These are phyloP conservation scores for Tenodera sinensis DNA, from an alignment of 2,888 invertebrate species.

Conservation along the genomic window DNA sequence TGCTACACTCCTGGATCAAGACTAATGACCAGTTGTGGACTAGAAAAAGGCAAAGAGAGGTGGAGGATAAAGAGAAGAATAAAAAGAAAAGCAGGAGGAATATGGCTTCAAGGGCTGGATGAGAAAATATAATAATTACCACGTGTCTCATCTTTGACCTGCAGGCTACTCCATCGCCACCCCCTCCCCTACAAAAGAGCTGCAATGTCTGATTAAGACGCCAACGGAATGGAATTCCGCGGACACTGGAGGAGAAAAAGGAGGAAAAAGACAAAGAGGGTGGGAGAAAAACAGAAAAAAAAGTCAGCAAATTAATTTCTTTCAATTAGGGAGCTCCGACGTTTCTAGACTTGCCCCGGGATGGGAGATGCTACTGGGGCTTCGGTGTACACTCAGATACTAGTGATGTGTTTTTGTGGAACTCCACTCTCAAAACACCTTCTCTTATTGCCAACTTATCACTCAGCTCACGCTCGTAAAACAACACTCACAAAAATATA, in stretches of 20 bases:
- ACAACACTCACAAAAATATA: too few species aligned
- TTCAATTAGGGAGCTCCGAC: conserved; percentile 28
- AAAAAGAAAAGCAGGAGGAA: neutral
- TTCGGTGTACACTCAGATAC: neutral
- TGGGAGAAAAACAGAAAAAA: neutral
- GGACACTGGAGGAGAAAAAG: neutral
- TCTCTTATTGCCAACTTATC: neutral
- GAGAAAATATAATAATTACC: conserved; percentile 31
- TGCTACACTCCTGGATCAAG: neutral
- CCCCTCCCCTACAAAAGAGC: neutral
- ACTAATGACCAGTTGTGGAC: conserved; percentile 1
- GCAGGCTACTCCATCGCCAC: conserved; percentile 10
- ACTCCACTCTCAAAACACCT: neutral
- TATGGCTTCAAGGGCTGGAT: neutral
- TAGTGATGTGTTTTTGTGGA: neutral
- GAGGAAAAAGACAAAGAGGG: neutral
- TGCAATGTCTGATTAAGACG: conserved; percentile 26
- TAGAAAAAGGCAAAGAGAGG: neutral
- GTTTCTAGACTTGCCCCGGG: neutral
- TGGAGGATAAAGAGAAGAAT: neutral
- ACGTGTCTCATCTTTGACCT: conserved; percentile 32
- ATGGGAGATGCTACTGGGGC: neutral
- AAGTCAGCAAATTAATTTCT: conserved; percentile 31
- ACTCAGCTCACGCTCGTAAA: too few species aligned
- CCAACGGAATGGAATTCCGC: conserved; percentile 24